Base-by-base conservation (phyloP, 2,113 vertebrate species). In the Eulemur rufifrons region DNA sequence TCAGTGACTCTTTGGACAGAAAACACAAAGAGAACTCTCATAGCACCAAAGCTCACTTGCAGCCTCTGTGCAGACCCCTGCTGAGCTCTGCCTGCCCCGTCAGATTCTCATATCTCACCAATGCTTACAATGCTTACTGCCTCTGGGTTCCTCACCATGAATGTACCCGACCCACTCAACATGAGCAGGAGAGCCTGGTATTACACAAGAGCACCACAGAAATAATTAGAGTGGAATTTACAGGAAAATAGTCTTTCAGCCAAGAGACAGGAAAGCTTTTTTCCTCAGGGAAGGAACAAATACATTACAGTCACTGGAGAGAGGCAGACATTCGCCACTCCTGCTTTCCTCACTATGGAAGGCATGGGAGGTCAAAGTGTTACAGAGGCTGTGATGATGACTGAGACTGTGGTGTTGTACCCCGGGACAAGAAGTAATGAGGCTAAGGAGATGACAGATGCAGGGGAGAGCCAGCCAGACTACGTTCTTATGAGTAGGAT, bases 361-460 rank as follows among this genome's bases (percentile, higher is more conserved):
- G 95, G 91, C n/a, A 64, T 34, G 68, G 82, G 87, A 97, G 95
- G 91, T 97, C 87, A 96, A 81, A 89, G 91, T 69, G 69, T 88
- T 83, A 88, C 4, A 8, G 89, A 95, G 88, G 63, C 47, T 47
- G 82, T 45, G 52, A 56, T 54, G 91, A 92, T 66, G 86, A 95
- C 82, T 89, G 92, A 93, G 80, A 86, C 77, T 69, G 56, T 37
- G 45, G 92, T 61, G 94, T 93, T 95, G 54, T 64, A 87, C 69
- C 73, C 39, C 61, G 87, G 84, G 93, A 96, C 69, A 91, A 96
- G 89, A 94, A 73, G 90, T 95, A 98, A 98, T 95, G 96, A 97
- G 93, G 90, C n/a, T 37, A 47, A n/a, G 71, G 91, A 89, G 95
- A 86, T 68, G 93, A 91, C 90, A 95, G 90, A 93, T 0, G 18